These are phyloP conservation scores for Cossypha dichroa DNA, from an alignment of 2,797 vertebrate genomes.

Conservation along the genomic window DNA sequence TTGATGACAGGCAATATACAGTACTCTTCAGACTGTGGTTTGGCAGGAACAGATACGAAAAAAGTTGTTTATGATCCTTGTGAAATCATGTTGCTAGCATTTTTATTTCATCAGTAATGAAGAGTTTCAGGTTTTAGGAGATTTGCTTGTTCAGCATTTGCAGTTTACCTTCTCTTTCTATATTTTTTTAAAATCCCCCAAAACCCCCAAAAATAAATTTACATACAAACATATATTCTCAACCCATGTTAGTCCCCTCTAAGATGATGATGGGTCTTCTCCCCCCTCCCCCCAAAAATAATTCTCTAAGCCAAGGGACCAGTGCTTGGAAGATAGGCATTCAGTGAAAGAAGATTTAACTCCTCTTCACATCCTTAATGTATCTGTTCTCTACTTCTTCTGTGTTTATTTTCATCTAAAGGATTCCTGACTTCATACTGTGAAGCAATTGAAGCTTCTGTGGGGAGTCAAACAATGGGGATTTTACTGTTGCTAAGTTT, in stretches of 20 bases:
- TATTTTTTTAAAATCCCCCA: not conserved
- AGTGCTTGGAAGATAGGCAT: not conserved
- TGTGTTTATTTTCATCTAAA: conserved; percentile 64
- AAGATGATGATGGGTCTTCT: not conserved
- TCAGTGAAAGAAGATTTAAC: not conserved
- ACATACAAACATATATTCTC: not conserved
- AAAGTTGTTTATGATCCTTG: not conserved
- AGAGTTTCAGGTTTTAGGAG: not conserved
- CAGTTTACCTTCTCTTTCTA: not conserved
- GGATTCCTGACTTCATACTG: conserved; percentile 62
- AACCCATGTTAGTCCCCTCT: not conserved
- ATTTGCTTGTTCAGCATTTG: not conserved
- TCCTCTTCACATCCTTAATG: conserved; percentile 5
- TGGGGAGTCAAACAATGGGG: conserved; percentile 47
- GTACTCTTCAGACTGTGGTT: not conserved
- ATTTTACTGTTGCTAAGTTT: conserved; percentile 60
- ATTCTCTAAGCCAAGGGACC: not conserved
- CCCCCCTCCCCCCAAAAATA: not conserved
- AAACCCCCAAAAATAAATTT: not conserved
- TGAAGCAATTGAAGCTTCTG: conserved; percentile 58
- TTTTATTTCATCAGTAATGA: not conserved
- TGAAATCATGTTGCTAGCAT: not conserved
- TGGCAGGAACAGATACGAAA: not conserved
- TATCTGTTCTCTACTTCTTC: conserved; percentile 4
- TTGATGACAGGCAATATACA: not conserved